Percentiles rank a stretch among this genome's conserved stretches.
Evolutionary conservation across 2,888 invertebrate species (phyloP).

Genomic region (Eilema sororculum): DNA sequence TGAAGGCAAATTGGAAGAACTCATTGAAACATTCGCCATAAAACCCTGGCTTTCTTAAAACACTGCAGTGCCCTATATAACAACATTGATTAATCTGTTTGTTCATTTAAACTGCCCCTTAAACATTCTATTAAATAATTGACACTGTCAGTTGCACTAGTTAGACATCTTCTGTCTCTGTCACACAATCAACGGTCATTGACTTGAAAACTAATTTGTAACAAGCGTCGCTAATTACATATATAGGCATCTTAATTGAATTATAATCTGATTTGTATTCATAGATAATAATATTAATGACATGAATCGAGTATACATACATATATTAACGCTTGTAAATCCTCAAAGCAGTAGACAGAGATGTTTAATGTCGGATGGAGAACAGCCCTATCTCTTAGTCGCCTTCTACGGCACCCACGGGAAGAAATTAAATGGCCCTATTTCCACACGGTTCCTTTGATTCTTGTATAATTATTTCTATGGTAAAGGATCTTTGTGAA

Average conservation of each 20-base stretch:
- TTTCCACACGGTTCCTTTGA: no score
- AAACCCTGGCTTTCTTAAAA: background rate
- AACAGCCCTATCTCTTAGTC: no score
- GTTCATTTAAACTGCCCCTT: background rate
- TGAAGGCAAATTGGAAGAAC: no score
- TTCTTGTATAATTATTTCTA: no score
- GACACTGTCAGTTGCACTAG: constrained; percentile 2
- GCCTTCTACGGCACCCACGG: no score
- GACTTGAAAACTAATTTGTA: constrained; percentile 11
- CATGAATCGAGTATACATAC: background rate
- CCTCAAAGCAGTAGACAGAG: no score
- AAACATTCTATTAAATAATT: constrained; percentile 7
- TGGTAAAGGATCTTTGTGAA: background rate
- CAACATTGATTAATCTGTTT: constrained; percentile 10
- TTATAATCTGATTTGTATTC: background rate
- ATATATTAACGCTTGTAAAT: no score
- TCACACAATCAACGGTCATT: constrained; percentile 8
- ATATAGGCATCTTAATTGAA: background rate
- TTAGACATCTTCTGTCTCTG: background rate
- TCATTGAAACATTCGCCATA: no score
- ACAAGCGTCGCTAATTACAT: background rate
- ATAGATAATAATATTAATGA: background rate
- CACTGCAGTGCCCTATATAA: background rate
- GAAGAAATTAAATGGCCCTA: no score
- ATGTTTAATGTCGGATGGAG: no score